Base-by-base conservation (phyloP, 2,113 vertebrate species). In the Charina bottae region DNA sequence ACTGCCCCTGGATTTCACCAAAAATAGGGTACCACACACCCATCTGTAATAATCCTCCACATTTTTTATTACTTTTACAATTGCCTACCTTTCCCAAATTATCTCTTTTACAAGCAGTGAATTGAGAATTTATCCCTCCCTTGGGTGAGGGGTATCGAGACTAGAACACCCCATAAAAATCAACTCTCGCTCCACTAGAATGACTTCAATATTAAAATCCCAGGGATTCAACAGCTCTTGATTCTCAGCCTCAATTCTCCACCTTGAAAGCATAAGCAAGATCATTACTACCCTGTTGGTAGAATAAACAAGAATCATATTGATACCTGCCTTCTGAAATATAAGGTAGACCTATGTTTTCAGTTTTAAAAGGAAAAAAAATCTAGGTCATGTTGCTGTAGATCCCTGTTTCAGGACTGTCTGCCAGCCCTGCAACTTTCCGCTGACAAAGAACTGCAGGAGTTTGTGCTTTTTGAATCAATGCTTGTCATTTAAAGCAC, bases 381-480 rank as follows among this genome's bases (percentile, higher is more conserved):
- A 89, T 78, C 24, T 15, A 33, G 1, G 13, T 21, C 72, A 21
- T 21, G 33, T 78, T 78, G 33, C 33, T 21, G 89, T 7, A 85
- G 87, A 87, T 92, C 88, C 87, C 86, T 58, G 0, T 88, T 42
- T 6, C 1, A 64, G 3, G 0, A 85, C 59, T 3, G 89, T 24
- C 8, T 23, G 17, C 26, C 49, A 15, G 11, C 17, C 24, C 37
- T 24, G 33, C 72, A 46, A 49, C 54, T 94, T 93, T 33, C 91
- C 42, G 93, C 33, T 83, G 49, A 0, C 0, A 9, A 19, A 89
- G 13, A 19, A 90, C 68, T 91, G 26, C 55, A 94, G 83, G 93
- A 92, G 23, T 92, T 89, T 89, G 87, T 92, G 68, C 91, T 84
- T 84, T 89, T n/a, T 26, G 87, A 92, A 89, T 92, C 91, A 89